A percentile compares a stretch with the other conserved stretches of the same genome.
These are phyloP conservation scores for Perccottus glenii DNA, from an alignment of 2,113 vertebrate species.

Conservation along the genomic window DNA sequence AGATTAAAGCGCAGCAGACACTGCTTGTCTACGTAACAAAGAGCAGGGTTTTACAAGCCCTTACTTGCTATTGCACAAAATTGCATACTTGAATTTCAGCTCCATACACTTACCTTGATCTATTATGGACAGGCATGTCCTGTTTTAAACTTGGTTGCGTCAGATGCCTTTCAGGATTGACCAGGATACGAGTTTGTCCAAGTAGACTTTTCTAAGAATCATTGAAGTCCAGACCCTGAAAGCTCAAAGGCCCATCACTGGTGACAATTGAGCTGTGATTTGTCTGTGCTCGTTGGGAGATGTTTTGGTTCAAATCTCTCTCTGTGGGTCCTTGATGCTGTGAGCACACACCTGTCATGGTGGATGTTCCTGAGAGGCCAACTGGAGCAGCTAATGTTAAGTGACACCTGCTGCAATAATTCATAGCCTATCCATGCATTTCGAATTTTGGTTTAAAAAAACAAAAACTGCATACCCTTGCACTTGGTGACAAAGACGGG, in stretches of 20 bases:
- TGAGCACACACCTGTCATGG: conserved; percentile 76
- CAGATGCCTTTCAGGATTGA: conserved; percentile 56
- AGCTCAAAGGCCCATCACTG: conserved; percentile 59
- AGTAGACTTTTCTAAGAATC: conserved; percentile 54
- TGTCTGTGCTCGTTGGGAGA: conserved; percentile 44
- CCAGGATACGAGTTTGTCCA: conserved; percentile 50
- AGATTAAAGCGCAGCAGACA: conserved; percentile 31
- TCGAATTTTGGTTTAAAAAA: conserved; percentile 54
- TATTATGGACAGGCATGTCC: conserved; percentile 64
- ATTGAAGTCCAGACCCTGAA: conserved; percentile 62
- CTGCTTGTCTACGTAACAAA: conserved; percentile 51
- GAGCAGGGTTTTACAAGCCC: conserved; percentile 33
- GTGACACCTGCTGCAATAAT: conserved; percentile 77
- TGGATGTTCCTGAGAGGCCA: conserved; percentile 71
- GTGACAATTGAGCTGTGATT: conserved; percentile 54
- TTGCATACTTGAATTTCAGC: conserved; percentile 58
- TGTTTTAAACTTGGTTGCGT: conserved; percentile 65
- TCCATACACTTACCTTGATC: conserved; percentile 57
- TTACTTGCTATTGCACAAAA: conserved; percentile 63
- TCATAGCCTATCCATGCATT: conserved; percentile 67
- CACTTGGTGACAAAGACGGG: not conserved
- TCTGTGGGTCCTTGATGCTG: conserved; percentile 63
- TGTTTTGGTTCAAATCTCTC: conserved; percentile 56
- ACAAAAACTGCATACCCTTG: conserved; percentile 37
- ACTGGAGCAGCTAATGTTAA: conserved; percentile 76